Evolutionary conservation across 2,113 vertebrate species (phyloP).

Genomic region (Callionymus lyra): DNA sequence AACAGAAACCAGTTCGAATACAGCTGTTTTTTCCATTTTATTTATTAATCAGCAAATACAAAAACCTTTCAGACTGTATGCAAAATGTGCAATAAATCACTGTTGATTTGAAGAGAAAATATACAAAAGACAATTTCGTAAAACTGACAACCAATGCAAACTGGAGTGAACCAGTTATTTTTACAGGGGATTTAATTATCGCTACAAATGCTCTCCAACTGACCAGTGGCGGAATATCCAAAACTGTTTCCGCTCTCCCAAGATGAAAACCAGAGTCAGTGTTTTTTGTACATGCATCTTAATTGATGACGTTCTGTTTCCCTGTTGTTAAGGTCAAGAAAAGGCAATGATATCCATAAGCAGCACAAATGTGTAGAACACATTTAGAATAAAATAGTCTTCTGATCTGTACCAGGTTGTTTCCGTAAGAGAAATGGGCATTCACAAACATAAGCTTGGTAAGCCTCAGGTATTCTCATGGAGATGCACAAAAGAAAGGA

Average conservation of each 20-base stretch:
- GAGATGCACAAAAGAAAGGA: conserved; percentile 28
- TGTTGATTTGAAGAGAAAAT: conserved; percentile 80
- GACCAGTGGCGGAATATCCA: conserved; percentile 45
- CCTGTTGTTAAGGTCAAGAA: conserved; percentile 59
- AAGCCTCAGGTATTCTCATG: conserved; percentile 62
- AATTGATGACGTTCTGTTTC: conserved; percentile 53
- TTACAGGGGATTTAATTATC: conserved; percentile 74
- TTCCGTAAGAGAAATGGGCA: conserved; percentile 32
- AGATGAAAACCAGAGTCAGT: conserved; percentile 49
- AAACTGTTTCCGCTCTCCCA: conserved; percentile 55
- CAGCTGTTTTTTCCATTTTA: conserved; percentile 79
- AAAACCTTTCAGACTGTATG: conserved; percentile 90
- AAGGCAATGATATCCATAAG: conserved; percentile 67
- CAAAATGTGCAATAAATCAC: conserved; percentile 98
- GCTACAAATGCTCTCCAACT: conserved; percentile 66
- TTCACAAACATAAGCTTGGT: conserved; percentile 51
- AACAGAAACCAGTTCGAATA: too few relatives aligned
- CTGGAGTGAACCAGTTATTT: conserved; percentile 80
- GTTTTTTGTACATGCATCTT: conserved; percentile 48
- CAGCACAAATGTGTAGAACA: conserved; percentile 72
- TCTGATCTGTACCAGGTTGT: conserved; percentile 63
- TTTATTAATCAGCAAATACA: conserved; percentile 91
- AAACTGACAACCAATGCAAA: conserved; percentile 78
- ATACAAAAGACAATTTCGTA: conserved; percentile 78
- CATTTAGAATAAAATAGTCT: conserved; percentile 51